Base-by-base conservation (phyloP, 2,797 vertebrate genomes). In the Dallia pectoralis region DNA sequence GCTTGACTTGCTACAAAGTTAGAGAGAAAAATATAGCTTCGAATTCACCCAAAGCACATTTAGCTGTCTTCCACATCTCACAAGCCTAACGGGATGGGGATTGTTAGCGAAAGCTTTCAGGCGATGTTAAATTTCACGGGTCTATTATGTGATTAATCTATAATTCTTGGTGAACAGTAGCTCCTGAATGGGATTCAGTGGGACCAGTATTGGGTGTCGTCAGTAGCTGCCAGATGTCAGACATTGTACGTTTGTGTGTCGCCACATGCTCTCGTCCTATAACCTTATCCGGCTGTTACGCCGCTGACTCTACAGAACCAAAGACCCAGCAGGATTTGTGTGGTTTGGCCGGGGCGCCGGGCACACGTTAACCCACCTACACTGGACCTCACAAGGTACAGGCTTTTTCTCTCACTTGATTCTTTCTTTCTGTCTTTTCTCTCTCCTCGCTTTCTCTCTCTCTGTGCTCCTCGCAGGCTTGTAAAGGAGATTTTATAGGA, bases 401-500 rank as follows among this genome's bases (percentile, higher is more conserved):
- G 36, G 9, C 36, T 18, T 16, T 30, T 27, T 11, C 25, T 30
- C 77, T 78, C 49, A 27, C 4, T 18, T 33, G 53, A 19, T 32
- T 40, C 32, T 59, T 36, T 14, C 51, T n/a, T 9, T 53, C 33
- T 40, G 15, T 32, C 51, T 9, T 9, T 32, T 11, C 14, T 19
- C 22, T n/a, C 53, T 33, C 33, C 33, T 19, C 53, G 40, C 33
- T 22, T 33, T 8, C n/a, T 36, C 53, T 36, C 53, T 27, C 51
- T 36, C 71, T 14, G 62, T 73, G 64, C 56, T 67, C 74, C 86
- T 88, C 79, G 1, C 33, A 79, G 83, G 76, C 88, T 88, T 88
- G 88, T 91, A 89, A 91, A 91, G 79, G 65, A 75, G 64, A 75
- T 91, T 91, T 90, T 89, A 90, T 87, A 86, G 86, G 79, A 83